Evolutionary conservation across 2,888 invertebrate species (phyloP).

Genomic region (Venusia cambrica): DNA sequence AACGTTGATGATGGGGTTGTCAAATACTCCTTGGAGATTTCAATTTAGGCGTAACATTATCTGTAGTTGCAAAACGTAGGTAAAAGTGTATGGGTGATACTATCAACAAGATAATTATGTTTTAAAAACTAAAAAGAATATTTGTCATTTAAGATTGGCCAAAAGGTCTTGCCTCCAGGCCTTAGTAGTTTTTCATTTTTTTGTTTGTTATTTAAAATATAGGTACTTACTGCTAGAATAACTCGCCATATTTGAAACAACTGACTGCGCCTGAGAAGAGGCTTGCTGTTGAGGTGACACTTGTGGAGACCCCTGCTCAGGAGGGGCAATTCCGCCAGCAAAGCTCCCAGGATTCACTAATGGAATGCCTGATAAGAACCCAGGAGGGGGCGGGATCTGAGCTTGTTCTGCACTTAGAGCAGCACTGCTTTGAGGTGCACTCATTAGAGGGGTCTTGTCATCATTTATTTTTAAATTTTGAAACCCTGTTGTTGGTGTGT

Average conservation of each 20-base stretch:
- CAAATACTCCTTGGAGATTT: too few relatives aligned
- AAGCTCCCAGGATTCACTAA: conserved; percentile 70
- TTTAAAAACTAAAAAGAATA: too few relatives aligned
- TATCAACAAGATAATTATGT: too few relatives aligned
- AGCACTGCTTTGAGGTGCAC: conserved; percentile 38
- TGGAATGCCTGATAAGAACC: conserved; percentile 73
- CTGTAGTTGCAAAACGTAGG: too few relatives aligned
- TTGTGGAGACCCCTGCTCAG: conserved; percentile 22
- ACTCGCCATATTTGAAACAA: conserved; percentile 70
- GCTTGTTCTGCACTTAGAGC: conserved; percentile 33
- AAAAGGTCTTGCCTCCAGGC: too few relatives aligned
- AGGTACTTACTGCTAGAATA: conserved; percentile 74
- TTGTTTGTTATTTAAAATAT: background rate
- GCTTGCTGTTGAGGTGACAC: conserved; percentile 46
- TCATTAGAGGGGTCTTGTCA: conserved; percentile 51
- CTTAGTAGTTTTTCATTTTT: background rate
- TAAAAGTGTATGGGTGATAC: too few relatives aligned
- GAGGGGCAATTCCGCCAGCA: conserved; percentile 29
- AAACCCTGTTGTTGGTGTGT: conserved; percentile 35
- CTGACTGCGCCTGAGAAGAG: conserved; percentile 52
- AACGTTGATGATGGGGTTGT: too few relatives aligned
- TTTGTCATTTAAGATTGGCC: too few relatives aligned
- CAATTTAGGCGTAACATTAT: too few relatives aligned
- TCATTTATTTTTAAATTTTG: conserved; percentile 55
- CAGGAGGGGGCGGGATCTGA: conserved; percentile 57